These are phyloP conservation scores for Paratilapia polleni DNA, from an alignment of 2,113 vertebrate species.

Conservation along the genomic window DNA sequence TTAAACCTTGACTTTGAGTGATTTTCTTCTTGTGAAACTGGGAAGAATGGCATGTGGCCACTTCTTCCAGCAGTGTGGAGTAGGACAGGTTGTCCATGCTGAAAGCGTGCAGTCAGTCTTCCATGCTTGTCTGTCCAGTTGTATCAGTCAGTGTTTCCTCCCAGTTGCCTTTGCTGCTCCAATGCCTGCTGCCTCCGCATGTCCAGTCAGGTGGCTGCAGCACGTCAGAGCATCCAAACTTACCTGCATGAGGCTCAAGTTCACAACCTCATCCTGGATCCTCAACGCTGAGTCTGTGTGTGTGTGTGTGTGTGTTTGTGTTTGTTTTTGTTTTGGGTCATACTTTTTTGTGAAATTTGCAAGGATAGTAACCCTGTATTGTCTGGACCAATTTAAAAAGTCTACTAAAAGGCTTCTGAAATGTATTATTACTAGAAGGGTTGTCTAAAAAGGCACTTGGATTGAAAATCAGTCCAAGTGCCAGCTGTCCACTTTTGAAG, in stretches of 20 bases:
- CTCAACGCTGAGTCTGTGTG: slow-evolving; percentile 34
- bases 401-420: background rate
- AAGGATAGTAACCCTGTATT: background rate
- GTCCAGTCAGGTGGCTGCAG: slow-evolving; percentile 63
- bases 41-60: background rate
- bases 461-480: slow-evolving; percentile 22
- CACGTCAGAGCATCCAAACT: slow-evolving; percentile 58
- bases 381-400: background rate
- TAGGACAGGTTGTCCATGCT: slow-evolving; percentile 43
- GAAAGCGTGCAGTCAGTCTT: slow-evolving; percentile 42
- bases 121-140: slow-evolving; percentile 48
- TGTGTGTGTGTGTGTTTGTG: slow-evolving; percentile 32
- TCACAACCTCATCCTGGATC: slow-evolving; percentile 51
- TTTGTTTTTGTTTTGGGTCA: slow-evolving; percentile 12
- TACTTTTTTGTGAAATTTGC: background rate
- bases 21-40: slow-evolving; percentile 12
- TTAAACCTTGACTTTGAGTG: background rate
- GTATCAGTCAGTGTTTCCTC: slow-evolving; percentile 50
- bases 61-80: slow-evolving; percentile 45
- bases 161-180: slow-evolving; percentile 63
- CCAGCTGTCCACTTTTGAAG: slow-evolving; percentile 36
- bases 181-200: slow-evolving; percentile 78
- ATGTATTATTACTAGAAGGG: background rate
- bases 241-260: slow-evolving; percentile 73
- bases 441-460: background rate